Conservation (phyloP, 2,888 invertebrate genomes). For the Tromatobia lineatoria region DNA sequence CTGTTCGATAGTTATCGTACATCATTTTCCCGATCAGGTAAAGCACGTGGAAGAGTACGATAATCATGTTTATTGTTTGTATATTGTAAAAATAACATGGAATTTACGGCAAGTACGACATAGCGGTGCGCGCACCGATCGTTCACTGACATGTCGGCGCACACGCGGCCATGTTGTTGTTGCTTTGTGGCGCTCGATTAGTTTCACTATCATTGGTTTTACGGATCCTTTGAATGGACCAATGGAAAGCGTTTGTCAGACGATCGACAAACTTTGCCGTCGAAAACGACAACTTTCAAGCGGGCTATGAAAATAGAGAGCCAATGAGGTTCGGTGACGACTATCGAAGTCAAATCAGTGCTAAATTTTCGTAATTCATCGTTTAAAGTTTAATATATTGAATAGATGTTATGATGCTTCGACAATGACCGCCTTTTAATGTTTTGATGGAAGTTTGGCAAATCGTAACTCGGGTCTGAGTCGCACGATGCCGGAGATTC, state of each 20-base stretch:
- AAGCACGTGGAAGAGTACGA: slow-evolving; percentile 79
- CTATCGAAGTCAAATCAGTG: no score
- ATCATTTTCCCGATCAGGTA: slow-evolving; percentile 78
- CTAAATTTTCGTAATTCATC: no score
- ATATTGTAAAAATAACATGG: slow-evolving; percentile 47
- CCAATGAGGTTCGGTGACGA: no score
- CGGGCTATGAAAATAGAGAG: no score
- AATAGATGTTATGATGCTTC: no score
- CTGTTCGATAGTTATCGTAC: slow-evolving; percentile 71
- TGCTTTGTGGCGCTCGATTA: slow-evolving; percentile 56
- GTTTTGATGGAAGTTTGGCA: no score
- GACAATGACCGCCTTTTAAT: no score
- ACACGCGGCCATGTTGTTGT: slow-evolving; percentile 74
- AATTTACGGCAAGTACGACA: slow-evolving; percentile 53
- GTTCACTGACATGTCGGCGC: slow-evolving; percentile 50
- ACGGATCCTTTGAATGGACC: slow-evolving; percentile 63
- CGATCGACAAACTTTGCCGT: background rate
- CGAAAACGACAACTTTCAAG: no score
- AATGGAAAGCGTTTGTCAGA: slow-evolving; percentile 36
- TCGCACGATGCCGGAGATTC: no score
- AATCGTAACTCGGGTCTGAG: no score
- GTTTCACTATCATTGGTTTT: slow-evolving; percentile 60
- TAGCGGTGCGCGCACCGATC: slow-evolving; percentile 59
- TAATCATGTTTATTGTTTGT: slow-evolving; percentile 74
- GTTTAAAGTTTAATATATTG: no score